phyloP scores from a whole-genome alignment of 2,113 vertebrate species.

The Psittacus erithacus region DNA sequence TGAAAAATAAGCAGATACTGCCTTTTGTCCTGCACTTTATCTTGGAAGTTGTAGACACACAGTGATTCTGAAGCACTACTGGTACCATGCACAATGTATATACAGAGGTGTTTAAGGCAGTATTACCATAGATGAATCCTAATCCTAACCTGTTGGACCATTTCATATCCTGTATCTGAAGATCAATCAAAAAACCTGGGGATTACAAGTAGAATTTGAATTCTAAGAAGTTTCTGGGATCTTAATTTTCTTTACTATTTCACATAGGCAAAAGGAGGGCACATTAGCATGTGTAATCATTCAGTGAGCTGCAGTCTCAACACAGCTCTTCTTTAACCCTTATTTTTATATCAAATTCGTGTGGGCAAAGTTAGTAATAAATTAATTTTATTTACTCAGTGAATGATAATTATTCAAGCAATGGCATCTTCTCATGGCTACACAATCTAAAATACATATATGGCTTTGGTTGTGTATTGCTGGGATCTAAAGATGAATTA shows the following conservation, averaged over 20 bases:
- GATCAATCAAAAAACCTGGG: neutral
- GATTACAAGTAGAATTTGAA: neutral
- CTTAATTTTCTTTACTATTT: neutral
- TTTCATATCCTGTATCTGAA: neutral
- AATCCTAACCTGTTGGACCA: neutral
- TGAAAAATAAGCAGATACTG: neutral
- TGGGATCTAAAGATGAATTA: constrained; percentile 21
- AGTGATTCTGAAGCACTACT: neutral
- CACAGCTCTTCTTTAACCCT: neutral
- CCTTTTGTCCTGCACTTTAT: neutral
- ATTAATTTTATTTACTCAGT: constrained; percentile 26
- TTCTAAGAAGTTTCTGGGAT: neutral
- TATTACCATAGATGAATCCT: neutral
- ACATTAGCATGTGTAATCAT: neutral
- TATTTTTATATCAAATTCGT: neutral
- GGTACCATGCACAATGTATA: neutral
- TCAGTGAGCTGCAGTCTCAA: neutral
- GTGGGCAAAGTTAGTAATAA: neutral
- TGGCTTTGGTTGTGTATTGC: neutral
- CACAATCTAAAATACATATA: constrained; percentile 24
- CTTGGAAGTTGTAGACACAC: neutral
- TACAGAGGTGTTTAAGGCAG: neutral
- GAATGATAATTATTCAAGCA: constrained; percentile 13
- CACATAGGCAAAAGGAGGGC: neutral
- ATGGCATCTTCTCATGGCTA: neutral